Base-by-base conservation (phyloP, 2,113 vertebrate species). In the Hippolais icterina region DNA sequence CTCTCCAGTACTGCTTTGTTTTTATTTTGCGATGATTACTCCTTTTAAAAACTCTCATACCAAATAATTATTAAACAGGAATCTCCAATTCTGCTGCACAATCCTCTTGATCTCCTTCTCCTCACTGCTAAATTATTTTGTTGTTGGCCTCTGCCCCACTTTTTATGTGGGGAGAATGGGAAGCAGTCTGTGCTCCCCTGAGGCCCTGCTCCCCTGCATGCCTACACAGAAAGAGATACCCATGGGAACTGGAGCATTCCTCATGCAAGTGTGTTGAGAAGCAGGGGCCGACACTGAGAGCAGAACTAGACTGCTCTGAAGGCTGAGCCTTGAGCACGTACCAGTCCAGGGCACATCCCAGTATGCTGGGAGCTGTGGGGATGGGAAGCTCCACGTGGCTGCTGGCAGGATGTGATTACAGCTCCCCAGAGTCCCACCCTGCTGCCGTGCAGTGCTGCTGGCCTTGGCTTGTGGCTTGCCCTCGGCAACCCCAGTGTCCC, bases 341-440 rank as follows among this genome's bases (percentile, higher is more conserved):
- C 57, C n/a, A 37, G 42, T 13, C 22, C 35, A 35, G 52, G 47
- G 31, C 49, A 46, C 19, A 2, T 69, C 49, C 27, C 57, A 8
- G 20, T 31, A 14, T 1, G 1, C 23, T 0, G 0, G 25, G 29
- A 68, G 17, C 66, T 68, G 39, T 2, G 3, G 60, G 37, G 33
- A 42, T 0, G 0, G 33, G 23, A 10, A 72, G 31, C 41, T 52
- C 33, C 6, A 3, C 0, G 0, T 42, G 70, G 42, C 42, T 0
- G 0, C 70, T 2, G 6, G 47, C 41, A 16, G 71, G 59, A 77
- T 23, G 39, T n/a, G 54, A 16, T 8, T 10, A 5, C 3, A 4
- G 28, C 52, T 89, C 57, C 33, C 25, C 6, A 5, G 71, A 29
- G 65, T 53, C 66, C n/a, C 5, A 2, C 46, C 25, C 19, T 4